Percentiles rank a stretch among this genome's conserved stretches.
Evolutionary conservation across 1,140 invertebrate species (phyloP).

Genomic region (Lasaia peninsularis): DNA sequence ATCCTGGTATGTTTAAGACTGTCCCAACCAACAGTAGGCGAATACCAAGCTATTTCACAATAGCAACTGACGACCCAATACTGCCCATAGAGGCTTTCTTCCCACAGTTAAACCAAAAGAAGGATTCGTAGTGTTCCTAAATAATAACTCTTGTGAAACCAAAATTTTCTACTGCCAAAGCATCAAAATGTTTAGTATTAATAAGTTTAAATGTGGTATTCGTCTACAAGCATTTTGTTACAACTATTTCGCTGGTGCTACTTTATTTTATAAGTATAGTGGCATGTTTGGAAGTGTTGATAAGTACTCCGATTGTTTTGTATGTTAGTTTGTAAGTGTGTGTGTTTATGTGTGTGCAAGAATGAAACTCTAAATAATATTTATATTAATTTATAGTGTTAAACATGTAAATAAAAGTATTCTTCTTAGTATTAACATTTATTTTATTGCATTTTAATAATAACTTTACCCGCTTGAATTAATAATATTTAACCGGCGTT

Average conservation of each 20-base stretch:
- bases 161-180: slow-evolving; percentile 72
- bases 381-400: slow-evolving; percentile 55
- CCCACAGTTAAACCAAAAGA: slow-evolving; percentile 79
- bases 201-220: slow-evolving; percentile 20
- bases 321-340: slow-evolving; percentile 22
- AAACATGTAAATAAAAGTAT: slow-evolving; percentile 66
- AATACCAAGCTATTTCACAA: slow-evolving; percentile 80
- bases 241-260: slow-evolving; percentile 28
- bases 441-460: slow-evolving; percentile 9
- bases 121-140: slow-evolving; percentile 65
- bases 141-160: slow-evolving; percentile 40
- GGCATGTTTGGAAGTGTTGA: slow-evolving; percentile 28
- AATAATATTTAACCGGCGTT: slow-evolving; percentile 36
- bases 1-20: slow-evolving; percentile 77
- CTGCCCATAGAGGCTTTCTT: slow-evolving; percentile 81
- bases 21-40: slow-evolving; percentile 71
- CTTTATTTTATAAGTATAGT: slow-evolving; percentile 32
- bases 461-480: too few relatives aligned
- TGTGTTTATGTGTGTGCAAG: slow-evolving; percentile 28
- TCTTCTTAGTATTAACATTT: slow-evolving; percentile 36
- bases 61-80: slow-evolving; percentile 81
- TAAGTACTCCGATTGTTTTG: slow-evolving; percentile 16
- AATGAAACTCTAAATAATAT: slow-evolving; percentile 36
- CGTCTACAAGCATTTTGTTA: not conserved
- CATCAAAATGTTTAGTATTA: slow-evolving; percentile 24